Conservation (phyloP, 2,797 vertebrate species). For the Intellagama lesueurii region DNA sequence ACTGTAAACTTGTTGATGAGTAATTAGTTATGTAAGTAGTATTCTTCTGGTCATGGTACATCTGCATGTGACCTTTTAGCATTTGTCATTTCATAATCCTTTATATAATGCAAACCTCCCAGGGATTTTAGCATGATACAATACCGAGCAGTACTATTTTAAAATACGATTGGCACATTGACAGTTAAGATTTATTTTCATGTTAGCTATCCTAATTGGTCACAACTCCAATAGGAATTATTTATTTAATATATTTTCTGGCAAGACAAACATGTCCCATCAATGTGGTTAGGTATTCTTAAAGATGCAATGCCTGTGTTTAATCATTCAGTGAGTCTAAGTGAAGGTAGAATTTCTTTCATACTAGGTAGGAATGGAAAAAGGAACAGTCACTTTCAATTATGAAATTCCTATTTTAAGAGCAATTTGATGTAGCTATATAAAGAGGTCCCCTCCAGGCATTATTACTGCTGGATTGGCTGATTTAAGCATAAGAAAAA, state of each 20-base stretch:
- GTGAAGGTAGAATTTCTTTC: slow-evolving; percentile 4
- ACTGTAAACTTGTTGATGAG: too few species aligned
- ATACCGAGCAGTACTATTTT: not conserved
- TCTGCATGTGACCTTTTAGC: not conserved
- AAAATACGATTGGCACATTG: not conserved
- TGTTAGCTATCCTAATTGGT: not conserved
- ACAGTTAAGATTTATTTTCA: not conserved
- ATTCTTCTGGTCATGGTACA: not conserved
- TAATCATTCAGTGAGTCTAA: not conserved
- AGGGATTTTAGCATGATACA: not conserved
- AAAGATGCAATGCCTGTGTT: slow-evolving; percentile 30
- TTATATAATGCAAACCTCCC: not conserved
- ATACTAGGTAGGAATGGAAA: slow-evolving; percentile 5
- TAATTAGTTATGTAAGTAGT: not conserved
- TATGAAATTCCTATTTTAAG: slow-evolving; percentile 36
- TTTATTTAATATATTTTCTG: not conserved
- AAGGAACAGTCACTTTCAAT: slow-evolving; percentile 17
- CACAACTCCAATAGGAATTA: not conserved
- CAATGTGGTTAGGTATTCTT: not conserved
- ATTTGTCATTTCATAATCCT: not conserved
- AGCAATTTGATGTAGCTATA: slow-evolving; percentile 46
- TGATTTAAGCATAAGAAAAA: not conserved
- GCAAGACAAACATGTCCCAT: not conserved
- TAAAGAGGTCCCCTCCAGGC: not conserved
- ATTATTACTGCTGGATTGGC: not conserved